Evolutionary conservation across 1,140 invertebrate species (phyloP).

Genomic region (Trichonephila inaurata): DNA sequence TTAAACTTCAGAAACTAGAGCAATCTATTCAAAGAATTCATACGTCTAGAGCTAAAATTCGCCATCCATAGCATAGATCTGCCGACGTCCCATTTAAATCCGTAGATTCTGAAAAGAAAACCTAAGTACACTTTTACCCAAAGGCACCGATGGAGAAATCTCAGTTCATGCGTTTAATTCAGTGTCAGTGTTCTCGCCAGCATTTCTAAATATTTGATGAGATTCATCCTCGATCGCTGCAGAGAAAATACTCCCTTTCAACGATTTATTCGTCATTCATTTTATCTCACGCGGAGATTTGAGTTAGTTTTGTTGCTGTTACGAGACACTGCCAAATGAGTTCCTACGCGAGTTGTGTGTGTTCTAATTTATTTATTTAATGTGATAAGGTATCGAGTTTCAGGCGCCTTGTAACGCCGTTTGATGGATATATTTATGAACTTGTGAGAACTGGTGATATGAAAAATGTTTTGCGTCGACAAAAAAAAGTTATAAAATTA

Average conservation of each 20-base stretch:
- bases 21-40: no score
- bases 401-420: no score
- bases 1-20: no score
- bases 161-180: neutral
- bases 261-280: slow-evolving; percentile 9
- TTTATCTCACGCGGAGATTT: neutral
- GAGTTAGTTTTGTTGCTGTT: neutral
- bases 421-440: no score
- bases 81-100: neutral
- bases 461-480: no score
- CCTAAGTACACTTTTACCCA: neutral
- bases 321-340: neutral
- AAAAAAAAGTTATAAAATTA: no score
- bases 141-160: neutral
- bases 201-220: slow-evolving; percentile 27
- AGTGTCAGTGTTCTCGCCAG: neutral
- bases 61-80: neutral
- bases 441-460: no score
- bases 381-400: no score
- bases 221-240: neutral
- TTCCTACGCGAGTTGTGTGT: no score
- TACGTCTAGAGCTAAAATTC: neutral
- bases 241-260: neutral
- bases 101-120: slow-evolving; percentile 1
- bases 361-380: no score